Evolutionary conservation across 2,888 invertebrate species (phyloP).

Genomic region (Tetragonisca angustula): DNA sequence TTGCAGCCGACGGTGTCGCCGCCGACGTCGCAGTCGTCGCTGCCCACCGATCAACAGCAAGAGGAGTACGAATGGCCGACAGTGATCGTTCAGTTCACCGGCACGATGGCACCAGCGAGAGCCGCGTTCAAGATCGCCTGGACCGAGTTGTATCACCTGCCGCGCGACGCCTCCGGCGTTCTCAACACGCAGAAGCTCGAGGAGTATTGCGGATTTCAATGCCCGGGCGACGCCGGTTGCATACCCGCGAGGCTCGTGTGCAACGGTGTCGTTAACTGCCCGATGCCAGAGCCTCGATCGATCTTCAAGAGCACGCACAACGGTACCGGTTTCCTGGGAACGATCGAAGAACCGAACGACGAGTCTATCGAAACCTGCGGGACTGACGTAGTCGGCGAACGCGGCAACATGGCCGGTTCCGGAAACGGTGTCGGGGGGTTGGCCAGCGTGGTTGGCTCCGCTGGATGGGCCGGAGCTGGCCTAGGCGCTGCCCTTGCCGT

Average conservation of each 20-base stretch:
- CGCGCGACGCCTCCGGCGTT: conserved; percentile 92
- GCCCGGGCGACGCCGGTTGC: conserved; percentile 94
- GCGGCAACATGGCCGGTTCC: conserved; percentile 18
- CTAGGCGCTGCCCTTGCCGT: conserved; percentile 87
- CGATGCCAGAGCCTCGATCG: conserved; percentile 85
- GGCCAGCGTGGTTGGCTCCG: conserved; percentile 83
- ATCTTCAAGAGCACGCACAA: conserved; percentile 61
- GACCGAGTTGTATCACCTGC: conserved; percentile 95
- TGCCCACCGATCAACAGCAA: conserved; percentile 23
- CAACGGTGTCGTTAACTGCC: conserved; percentile 95
- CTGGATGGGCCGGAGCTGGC: conserved; percentile 87
- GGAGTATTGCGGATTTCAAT: conserved; percentile 93
- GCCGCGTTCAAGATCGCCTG: conserved; percentile 95
- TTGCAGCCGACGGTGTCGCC: neutral
- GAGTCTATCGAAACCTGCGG: conserved; percentile 91
- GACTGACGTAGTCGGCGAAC: conserved; percentile 79
- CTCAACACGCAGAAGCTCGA: conserved; percentile 91
- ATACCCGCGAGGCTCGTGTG: conserved; percentile 93
- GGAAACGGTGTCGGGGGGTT: conserved; percentile 51
- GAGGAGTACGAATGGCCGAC: conserved; percentile 85
- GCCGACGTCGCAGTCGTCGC: conserved; percentile 78
- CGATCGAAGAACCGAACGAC: conserved; percentile 87
- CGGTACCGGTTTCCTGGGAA: conserved; percentile 32
- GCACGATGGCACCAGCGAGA: conserved; percentile 91
- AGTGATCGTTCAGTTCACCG: conserved; percentile 89